Evolutionary conservation across 2,113 vertebrate genomes (phyloP).

Genomic region (Hassar affinis): DNA sequence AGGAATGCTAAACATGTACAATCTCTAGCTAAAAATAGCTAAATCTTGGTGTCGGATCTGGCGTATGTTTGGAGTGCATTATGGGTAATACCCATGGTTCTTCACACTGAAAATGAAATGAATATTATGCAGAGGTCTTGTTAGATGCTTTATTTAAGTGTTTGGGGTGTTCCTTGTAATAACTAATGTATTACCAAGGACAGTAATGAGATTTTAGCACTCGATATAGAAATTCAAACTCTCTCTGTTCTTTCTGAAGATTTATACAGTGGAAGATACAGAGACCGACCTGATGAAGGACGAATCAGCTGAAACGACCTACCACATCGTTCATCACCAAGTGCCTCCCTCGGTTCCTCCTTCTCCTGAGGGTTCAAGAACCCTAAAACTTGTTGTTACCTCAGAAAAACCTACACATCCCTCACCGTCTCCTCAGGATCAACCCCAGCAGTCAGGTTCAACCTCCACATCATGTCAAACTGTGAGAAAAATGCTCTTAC

Average conservation of each 20-base stretch:
- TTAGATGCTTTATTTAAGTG: background rate
- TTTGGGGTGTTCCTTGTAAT: background rate
- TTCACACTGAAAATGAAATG: background rate
- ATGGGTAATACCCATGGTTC: background rate
- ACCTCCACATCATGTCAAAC: background rate
- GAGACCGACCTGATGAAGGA: background rate
- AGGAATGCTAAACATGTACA: background rate
- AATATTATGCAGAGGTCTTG: background rate
- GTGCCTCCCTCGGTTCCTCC: constrained; percentile 37
- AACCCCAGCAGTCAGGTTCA: background rate
- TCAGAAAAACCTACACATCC: constrained; percentile 34
- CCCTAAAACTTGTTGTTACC: constrained; percentile 17
- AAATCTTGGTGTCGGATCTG: background rate
- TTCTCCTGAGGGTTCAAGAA: constrained; percentile 39
- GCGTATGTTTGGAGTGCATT: background rate
- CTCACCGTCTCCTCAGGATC: constrained; percentile 23
- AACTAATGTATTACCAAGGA: background rate
- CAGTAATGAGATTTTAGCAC: background rate
- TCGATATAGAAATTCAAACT: background rate
- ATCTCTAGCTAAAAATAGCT: background rate
- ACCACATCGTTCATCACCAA: constrained; percentile 30
- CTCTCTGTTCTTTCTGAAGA: background rate
- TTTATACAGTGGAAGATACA: background rate
- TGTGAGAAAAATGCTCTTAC: background rate
- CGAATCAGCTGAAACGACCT: constrained; percentile 6